Base-by-base conservation (phyloP, 2,888 invertebrate species). In the Sphaeridia pumilis region DNA sequence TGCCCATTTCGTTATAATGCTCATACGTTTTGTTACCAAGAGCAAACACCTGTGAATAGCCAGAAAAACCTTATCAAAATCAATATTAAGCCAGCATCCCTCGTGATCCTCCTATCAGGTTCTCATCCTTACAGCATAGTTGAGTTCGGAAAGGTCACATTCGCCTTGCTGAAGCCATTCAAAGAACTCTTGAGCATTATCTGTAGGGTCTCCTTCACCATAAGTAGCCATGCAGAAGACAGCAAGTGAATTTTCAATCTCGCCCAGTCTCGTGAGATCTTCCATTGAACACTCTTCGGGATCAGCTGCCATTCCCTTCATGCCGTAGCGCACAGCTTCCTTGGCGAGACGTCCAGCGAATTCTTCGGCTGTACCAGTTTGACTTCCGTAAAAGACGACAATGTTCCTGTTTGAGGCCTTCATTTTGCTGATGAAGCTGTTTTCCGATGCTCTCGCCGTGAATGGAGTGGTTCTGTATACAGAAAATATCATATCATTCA, bases 251-350 rank as follows among this genome's bases (percentile, higher is more conserved):
- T 93, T 93, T 50, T 84, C 78, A 66, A 98, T 89, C 51, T 86
- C 84, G 68, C 84, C 82, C 58, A 97, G 73, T 69, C 84, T 83
- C 0, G 83, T 76, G 54, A 97, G 72, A 71, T 97, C 94, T 72
- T 94, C 93, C 90, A 95, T 94, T 70, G 95, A 93, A 73, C 93
- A 94, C 74, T 99, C 98, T 73, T 98, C 98, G 12, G 97, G 97
- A 75, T 98, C 98, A 14, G 95, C 93, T 2, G 95, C 93, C 87
- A 98, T 90, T 38, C 95, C 97, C 72, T 97, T 95, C 78, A 94
- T 76, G 63, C 84, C 82, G 72, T 94, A 98, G 26, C 93, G 77
- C 52, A 85, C 81, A 26, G 94, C 90, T 73, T 98, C 97, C 71
- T 98, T 98, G 24, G 97, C 92, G 58, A 98, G 75, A 54, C 98